A percentile compares a stretch with the other conserved stretches of the same genome.
These are phyloP conservation scores for Aporrectodea caliginosa DNA, from an alignment of 1,140 invertebrate genomes.

Conservation along the genomic window DNA sequence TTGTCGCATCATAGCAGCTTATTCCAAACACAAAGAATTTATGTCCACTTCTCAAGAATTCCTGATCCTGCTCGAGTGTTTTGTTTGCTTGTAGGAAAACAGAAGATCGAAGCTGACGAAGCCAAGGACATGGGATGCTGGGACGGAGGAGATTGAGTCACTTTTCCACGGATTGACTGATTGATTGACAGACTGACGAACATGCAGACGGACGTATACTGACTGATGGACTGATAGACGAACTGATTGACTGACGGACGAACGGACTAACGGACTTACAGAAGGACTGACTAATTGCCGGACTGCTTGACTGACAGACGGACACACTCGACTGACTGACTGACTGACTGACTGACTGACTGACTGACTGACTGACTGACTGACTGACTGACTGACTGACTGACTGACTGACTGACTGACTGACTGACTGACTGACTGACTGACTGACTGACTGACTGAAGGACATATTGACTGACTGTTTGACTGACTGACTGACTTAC, in stretches of 20 bases:
- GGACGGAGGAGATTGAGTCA: background rate
- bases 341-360: slow-evolving; percentile 1
- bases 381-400: slow-evolving; percentile 1
- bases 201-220: too few species aligned
- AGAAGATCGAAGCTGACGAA: too few species aligned
- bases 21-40: too few species aligned
- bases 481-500: background rate
- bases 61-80: too few species aligned
- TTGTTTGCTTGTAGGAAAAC: too few species aligned
- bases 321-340: slow-evolving; percentile 1
- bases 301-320: background rate
- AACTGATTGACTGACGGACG: background rate
- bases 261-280: background rate
- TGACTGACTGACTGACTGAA: background rate
- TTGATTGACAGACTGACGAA: background rate
- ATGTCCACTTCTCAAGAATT: too few species aligned
- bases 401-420: slow-evolving; percentile 1
- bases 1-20: too few species aligned
- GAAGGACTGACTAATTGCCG: background rate
- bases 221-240: background rate
- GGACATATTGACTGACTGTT: background rate
- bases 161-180: background rate
- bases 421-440: slow-evolving; percentile 1
- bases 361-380: slow-evolving; percentile 1
- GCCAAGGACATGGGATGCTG: too few species aligned